phyloP scores from a whole-genome alignment of 2,888 invertebrate species.

The Stratiomys singularior region DNA sequence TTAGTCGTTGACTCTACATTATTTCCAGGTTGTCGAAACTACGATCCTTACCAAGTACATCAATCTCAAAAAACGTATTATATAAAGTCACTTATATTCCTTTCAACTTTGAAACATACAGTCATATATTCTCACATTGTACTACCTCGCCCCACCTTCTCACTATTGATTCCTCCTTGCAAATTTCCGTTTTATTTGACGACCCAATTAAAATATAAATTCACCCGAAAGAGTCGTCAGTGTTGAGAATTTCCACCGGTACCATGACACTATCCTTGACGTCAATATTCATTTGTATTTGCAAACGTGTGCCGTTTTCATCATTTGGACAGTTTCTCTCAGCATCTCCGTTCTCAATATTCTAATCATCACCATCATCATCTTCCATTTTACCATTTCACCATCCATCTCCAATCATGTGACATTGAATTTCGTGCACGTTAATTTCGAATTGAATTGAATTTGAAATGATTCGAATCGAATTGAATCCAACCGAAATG shows the following conservation, averaged over 20 bases:
- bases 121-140: neutral
- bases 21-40: neutral
- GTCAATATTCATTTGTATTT: constrained; percentile 28
- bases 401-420: neutral
- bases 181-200: constrained; percentile 38
- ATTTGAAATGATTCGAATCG: constrained; percentile 25
- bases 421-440: neutral
- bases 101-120: neutral
- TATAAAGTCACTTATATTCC: neutral
- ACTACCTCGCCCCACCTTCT: neutral
- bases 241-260: constrained; percentile 12
- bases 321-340: too few relatives aligned
- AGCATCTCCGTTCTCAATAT: too few relatives aligned
- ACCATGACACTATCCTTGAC: neutral
- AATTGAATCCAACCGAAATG: constrained; percentile 9
- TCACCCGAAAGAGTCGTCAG: neutral
- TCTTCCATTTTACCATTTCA: too few relatives aligned
- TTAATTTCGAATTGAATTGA: constrained; percentile 3
- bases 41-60: neutral
- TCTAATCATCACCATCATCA: too few relatives aligned
- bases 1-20: neutral
- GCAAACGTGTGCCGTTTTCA: too few relatives aligned
- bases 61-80: neutral
- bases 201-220: constrained; percentile 43
- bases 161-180: neutral